phyloP scores from a whole-genome alignment of 2,888 invertebrate genomes.

The Ectobius pallidus region DNA sequence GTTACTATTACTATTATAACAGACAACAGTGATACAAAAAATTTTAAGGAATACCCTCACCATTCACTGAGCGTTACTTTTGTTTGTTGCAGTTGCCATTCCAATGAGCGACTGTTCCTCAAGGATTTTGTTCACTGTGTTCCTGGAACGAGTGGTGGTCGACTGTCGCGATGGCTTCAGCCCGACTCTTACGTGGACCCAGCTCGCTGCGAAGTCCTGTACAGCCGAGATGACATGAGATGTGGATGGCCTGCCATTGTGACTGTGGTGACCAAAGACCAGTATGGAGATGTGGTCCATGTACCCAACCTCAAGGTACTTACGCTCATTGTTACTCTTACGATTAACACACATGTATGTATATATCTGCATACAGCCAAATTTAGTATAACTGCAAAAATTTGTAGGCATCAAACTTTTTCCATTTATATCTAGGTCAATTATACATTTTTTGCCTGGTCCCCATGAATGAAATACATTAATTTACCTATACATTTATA shows the following conservation, averaged over 20 bases:
- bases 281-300: constrained; percentile 87
- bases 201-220: constrained; percentile 80
- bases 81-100: constrained; percentile 69
- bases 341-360: no score
- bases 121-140: constrained; percentile 90
- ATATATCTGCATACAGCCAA: no score
- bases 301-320: constrained; percentile 85
- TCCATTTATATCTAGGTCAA: no score
- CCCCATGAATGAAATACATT: no score
- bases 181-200: constrained; percentile 93
- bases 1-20: no score
- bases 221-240: constrained; percentile 71
- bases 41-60: no score
- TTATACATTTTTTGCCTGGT: no score
- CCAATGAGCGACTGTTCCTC: constrained; percentile 90
- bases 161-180: constrained; percentile 93
- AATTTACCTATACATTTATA: no score
- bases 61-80: not conserved
- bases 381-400: no score
- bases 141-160: constrained; percentile 85
- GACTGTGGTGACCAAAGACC: constrained; percentile 83
- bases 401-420: no score
- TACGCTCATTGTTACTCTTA: no score
- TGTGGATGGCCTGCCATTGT: constrained; percentile 86
- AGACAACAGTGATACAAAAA: no score